These are phyloP conservation scores for Lasioglossum leucozonium DNA, from an alignment of 2,888 invertebrate species.

Conservation along the genomic window DNA sequence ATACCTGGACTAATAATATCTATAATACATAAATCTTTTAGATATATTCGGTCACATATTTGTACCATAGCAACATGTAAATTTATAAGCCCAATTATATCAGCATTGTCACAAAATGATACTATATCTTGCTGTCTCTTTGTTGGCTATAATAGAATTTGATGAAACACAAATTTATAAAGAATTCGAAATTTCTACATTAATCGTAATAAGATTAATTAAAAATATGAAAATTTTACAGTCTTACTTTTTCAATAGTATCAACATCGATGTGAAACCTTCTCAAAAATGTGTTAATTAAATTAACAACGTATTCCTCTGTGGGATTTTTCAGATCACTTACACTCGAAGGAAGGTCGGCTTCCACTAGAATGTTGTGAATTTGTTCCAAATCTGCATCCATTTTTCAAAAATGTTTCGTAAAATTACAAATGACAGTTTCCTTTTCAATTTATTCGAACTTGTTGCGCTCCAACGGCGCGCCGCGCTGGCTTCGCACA, in stretches of 20 bases:
- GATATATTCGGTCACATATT: constrained; percentile 70
- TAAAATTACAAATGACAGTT: constrained; percentile 8
- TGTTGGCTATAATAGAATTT: constrained; percentile 64
- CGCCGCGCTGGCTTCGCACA: too few relatives aligned
- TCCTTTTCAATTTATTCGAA: constrained; percentile 17
- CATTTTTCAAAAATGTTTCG: not conserved
- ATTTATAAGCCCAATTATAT: constrained; percentile 71
- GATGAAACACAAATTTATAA: not conserved
- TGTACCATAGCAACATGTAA: constrained; percentile 64
- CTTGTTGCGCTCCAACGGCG: too few relatives aligned
- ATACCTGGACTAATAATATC: constrained; percentile 75
- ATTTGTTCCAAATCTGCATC: too few relatives aligned
- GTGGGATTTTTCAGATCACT: constrained; percentile 74
- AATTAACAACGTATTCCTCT: constrained; percentile 70
- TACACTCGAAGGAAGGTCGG: constrained; percentile 69
- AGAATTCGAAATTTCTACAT: not conserved
- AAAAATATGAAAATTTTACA: not conserved
- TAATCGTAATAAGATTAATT: not conserved
- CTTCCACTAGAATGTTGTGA: constrained; percentile 54
- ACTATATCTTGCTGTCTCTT: constrained; percentile 63
- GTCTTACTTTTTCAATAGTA: constrained; percentile 62
- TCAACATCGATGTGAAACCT: constrained; percentile 67
- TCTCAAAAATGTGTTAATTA: constrained; percentile 69
- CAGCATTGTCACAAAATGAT: constrained; percentile 56
- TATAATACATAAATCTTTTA: constrained; percentile 70